Evolutionary conservation across 2,797 vertebrate species (phyloP).

Genomic region (Karalla daura): DNA sequence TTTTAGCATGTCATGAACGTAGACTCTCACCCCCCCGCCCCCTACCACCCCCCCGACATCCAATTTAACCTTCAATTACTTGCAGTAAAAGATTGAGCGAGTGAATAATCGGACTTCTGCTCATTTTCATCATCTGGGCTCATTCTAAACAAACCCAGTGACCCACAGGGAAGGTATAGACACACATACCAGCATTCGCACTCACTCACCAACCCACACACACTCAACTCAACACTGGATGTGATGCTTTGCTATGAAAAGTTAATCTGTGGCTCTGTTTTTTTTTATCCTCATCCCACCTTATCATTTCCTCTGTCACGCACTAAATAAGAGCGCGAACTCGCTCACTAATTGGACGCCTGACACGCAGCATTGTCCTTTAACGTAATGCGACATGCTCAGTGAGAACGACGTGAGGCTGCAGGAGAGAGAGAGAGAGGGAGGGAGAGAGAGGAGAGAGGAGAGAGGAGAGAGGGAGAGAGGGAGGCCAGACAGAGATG

Average conservation of each 20-base stretch:
- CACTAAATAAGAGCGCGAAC: constrained; percentile 33
- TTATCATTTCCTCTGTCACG: constrained; percentile 46
- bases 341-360: constrained; percentile 59
- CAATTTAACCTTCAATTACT: neutral
- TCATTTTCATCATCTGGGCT: neutral
- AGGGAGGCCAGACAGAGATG: constrained; percentile 24
- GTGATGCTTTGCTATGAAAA: neutral
- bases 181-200: neutral
- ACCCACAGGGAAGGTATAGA: neutral
- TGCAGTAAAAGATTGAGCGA: neutral
- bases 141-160: neutral
- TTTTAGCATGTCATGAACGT: neutral
- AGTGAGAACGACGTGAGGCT: constrained; percentile 42
- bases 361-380: constrained; percentile 56
- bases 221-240: neutral
- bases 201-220: neutral
- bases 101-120: neutral
- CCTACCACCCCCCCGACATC: neutral
- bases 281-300: constrained; percentile 30
- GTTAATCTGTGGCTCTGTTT: constrained; percentile 19
- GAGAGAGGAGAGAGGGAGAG: no score
- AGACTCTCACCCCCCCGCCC: no score
- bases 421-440: no score
- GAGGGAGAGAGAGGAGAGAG: no score
- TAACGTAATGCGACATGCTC: constrained; percentile 53